Evolutionary conservation across 2,113 vertebrate genomes (phyloP).

Genomic region (Leuciscus idus): DNA sequence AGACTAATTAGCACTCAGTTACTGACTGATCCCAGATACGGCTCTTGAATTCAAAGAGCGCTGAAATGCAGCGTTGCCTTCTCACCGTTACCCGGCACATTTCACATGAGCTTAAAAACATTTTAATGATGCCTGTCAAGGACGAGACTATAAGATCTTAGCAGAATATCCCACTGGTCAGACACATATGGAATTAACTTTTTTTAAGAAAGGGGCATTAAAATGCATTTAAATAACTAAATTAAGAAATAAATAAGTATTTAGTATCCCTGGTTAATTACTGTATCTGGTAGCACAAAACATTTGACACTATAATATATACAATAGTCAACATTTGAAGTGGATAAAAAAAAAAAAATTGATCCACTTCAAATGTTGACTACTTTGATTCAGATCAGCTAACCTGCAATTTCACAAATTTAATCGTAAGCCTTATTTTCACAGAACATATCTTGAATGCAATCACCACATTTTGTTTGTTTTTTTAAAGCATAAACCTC

Average conservation of each 20-base stretch:
- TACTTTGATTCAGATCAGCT: too few species aligned
- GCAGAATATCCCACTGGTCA: background rate
- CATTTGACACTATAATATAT: too few species aligned
- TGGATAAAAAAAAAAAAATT: too few species aligned
- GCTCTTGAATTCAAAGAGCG: background rate
- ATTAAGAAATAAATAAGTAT: background rate
- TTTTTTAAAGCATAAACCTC: background rate
- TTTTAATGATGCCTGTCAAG: conserved; percentile 32
- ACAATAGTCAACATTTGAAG: too few species aligned
- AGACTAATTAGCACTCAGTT: conserved; percentile 14
- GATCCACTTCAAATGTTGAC: too few species aligned
- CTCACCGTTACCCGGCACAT: background rate
- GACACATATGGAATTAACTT: background rate
- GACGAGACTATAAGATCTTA: background rate
- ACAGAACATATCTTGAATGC: too few species aligned
- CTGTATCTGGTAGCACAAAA: too few species aligned
- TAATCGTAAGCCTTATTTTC: too few species aligned
- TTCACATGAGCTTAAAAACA: background rate
- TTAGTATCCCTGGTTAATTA: too few species aligned
- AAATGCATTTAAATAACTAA: background rate
- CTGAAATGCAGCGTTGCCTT: background rate
- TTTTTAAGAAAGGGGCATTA: too few species aligned
- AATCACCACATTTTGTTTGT: too few species aligned
- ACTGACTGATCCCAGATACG: background rate
- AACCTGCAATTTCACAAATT: too few species aligned